phyloP scores from a whole-genome alignment of 2,888 invertebrate genomes.

The Athalia rosae region DNA sequence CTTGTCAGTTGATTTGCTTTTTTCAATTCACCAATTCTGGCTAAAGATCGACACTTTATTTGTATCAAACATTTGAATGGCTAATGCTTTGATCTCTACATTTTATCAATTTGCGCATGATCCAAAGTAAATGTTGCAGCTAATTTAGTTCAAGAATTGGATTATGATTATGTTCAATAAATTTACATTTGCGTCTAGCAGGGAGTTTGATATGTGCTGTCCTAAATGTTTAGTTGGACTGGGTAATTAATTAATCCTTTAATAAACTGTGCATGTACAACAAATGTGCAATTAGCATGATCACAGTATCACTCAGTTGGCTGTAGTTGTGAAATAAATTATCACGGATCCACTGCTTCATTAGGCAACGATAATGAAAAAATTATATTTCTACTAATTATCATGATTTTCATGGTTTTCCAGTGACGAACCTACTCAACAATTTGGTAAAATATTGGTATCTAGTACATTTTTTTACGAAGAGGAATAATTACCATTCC shows the following conservation, averaged over 20 bases:
- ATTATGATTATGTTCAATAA: slow-evolving; percentile 13
- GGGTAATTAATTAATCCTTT: background rate
- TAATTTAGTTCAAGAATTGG: background rate
- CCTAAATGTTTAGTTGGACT: background rate
- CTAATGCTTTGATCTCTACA: background rate
- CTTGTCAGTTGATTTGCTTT: background rate
- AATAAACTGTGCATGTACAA: background rate
- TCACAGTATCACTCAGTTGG: background rate
- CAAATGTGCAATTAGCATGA: slow-evolving; percentile 24
- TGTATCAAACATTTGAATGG: too few species aligned
- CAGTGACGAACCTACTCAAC: too few species aligned
- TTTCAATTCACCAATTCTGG: background rate
- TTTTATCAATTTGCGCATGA: slow-evolving; percentile 17
- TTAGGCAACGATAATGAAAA: background rate
- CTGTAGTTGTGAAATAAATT: background rate
- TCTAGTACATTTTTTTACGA: too few species aligned
- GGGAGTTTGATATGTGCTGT: background rate
- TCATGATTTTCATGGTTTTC: too few species aligned
- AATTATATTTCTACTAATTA: too few species aligned
- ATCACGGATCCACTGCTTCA: background rate
- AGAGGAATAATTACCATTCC: too few species aligned
- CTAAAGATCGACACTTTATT: too few species aligned
- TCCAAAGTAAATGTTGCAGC: slow-evolving; percentile 11
- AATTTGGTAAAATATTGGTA: too few species aligned
- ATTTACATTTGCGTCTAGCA: slow-evolving; percentile 20